Evolutionary conservation across 2,797 vertebrate genomes (phyloP).

Genomic region (Notoglanidium macrostoma): DNA sequence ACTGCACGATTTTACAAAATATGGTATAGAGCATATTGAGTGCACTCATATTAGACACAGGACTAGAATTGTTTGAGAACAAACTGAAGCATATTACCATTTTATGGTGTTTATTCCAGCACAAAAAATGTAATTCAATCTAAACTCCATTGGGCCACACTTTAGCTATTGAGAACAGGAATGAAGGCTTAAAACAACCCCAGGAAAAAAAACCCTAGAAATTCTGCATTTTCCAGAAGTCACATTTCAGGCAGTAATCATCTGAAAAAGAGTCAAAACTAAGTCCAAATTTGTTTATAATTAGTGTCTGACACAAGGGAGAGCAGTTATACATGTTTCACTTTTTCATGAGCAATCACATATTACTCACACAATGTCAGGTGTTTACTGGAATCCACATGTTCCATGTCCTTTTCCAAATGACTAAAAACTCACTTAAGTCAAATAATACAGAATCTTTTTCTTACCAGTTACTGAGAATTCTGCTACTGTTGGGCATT

Average conservation of each 20-base stretch:
- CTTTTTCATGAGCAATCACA: background rate
- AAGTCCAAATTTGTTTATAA: background rate
- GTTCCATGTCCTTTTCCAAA: background rate
- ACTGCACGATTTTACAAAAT: background rate
- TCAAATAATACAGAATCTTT: background rate
- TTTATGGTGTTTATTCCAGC: background rate
- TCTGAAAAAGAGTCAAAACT: background rate
- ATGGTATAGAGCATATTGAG: background rate
- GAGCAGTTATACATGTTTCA: too few species aligned
- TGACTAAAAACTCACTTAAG: background rate
- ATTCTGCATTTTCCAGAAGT: background rate
- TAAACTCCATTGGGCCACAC: background rate
- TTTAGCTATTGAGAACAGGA: background rate
- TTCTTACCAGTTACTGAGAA: background rate
- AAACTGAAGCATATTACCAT: background rate
- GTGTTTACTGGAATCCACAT: background rate
- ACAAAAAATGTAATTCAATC: background rate
- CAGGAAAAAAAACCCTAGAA: background rate
- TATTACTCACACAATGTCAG: background rate
- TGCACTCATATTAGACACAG: background rate
- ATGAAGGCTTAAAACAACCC: background rate
- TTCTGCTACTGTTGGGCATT: background rate
- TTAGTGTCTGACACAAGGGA: background rate
- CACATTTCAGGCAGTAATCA: background rate
- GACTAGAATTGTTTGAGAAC: background rate